A percentile compares a stretch with the other conserved stretches of the same genome.
phyloP scores from a whole-genome alignment of 2,888 invertebrate genomes.

The Macrosoma leucophasiata region DNA sequence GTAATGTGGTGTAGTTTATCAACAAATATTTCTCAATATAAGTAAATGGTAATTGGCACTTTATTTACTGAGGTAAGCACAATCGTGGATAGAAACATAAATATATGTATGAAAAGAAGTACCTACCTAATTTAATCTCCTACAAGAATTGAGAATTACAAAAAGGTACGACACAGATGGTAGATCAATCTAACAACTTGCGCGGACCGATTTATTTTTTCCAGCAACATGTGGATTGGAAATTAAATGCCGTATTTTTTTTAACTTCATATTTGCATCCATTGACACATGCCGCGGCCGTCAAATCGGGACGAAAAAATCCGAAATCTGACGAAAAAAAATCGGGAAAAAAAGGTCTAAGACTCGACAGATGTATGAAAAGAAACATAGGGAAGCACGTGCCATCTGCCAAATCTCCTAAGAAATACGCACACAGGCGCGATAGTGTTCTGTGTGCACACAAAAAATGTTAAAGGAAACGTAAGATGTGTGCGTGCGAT shows the following conservation, averaged over 20 bases:
- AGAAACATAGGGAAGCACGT: slow-evolving; percentile 63
- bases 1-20: no score
- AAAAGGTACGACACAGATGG: slow-evolving; percentile 45
- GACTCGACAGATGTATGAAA: slow-evolving; percentile 68
- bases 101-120: no score
- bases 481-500: slow-evolving; percentile 48
- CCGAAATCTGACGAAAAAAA: slow-evolving; percentile 47
- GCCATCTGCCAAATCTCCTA: slow-evolving; percentile 73
- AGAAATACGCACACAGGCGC: slow-evolving; percentile 50
- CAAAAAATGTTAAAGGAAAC: slow-evolving; percentile 46
- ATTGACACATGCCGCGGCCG: slow-evolving; percentile 59
- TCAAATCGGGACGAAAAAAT: slow-evolving; percentile 32
- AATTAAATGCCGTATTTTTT: slow-evolving; percentile 55
- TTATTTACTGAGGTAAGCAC: no score
- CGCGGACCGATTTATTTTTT: slow-evolving; percentile 60
- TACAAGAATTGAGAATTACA: no score
- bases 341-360: slow-evolving; percentile 46
- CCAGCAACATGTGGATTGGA: slow-evolving; percentile 58
- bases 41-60: no score
- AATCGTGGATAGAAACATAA: no score
- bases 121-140: no score
- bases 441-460: slow-evolving; percentile 37
- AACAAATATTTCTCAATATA: no score
- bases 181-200: slow-evolving; percentile 58
- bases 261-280: slow-evolving; percentile 67